A percentile compares a stretch with the other conserved stretches of the same genome.
Conservation (phyloP, 1,140 invertebrate species). For the Oncopodura yosiiana region DNA sequence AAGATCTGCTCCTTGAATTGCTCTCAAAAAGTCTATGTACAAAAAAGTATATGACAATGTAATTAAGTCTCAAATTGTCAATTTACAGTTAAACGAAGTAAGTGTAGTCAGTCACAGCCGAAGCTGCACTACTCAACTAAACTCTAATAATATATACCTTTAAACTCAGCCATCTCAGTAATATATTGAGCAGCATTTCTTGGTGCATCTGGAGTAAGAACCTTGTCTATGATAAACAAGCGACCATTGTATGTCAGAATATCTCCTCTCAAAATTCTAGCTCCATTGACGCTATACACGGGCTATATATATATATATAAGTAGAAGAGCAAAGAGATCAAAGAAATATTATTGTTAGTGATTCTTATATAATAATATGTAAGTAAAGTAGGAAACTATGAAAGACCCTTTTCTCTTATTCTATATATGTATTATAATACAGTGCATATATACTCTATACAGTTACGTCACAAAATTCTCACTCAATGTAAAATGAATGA, state of each 20-base stretch:
- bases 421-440: no score
- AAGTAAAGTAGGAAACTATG: no score
- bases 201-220: conserved; percentile 23
- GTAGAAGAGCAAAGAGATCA: no score
- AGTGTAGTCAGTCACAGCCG: no score
- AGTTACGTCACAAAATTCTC: no score
- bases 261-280: conserved; percentile 21
- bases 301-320: conserved; percentile 23
- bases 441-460: no score
- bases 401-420: no score
- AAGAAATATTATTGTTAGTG: no score
- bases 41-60: neutral
- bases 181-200: conserved; percentile 20
- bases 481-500: no score
- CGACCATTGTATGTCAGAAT: conserved; percentile 19
- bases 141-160: conserved; percentile 21
- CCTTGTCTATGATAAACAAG: conserved; percentile 27
- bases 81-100: no score
- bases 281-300: conserved; percentile 23
- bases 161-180: conserved; percentile 22
- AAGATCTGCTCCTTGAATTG: neutral
- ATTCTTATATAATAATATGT: no score
- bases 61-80: neutral
- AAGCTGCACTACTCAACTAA: no score
- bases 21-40: conserved; percentile 14